Base-by-base conservation (phyloP, 1,140 invertebrate species). In the Daktulosphaira vitifoliae region DNA sequence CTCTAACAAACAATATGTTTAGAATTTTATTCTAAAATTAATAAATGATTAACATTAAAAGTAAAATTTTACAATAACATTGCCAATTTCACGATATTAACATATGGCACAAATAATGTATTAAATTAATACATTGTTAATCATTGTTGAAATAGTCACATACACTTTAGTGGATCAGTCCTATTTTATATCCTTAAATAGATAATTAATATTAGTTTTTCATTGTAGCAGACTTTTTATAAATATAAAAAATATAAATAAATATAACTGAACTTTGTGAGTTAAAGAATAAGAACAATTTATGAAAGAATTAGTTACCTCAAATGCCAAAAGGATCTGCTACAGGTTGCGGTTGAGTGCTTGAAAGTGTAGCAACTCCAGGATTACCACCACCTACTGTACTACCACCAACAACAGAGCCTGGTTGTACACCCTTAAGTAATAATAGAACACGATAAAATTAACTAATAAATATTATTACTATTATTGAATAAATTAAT, bases 341-440 rank as follows among this genome's bases (percentile, higher is more conserved):
- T 11, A 46, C 56, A 44, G 56, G 56, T 29, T 62, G 56, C 29
- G 56, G 56, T 2, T 62, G 56, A 62, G 56, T 46, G 44, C 42
- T 22, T 38, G 56, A 62, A 62, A 39, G 25, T 29, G 42, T 16
- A 48, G 56, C 23, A 13, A 62, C 44, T 62, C 56, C 56, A 23
- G 44, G 1, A 62, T 62, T 62, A 62, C 56, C 56, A 62, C 56
- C 56, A 59, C 54, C 54, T 59, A 59, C 54, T 59, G 54, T 23
- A 46, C 54, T 59, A 59, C 54, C 54, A 62, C 56, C 56, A 62
- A n/a, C n/a, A n/a, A 62, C 44, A 62, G 38, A 62, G 42, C 56
- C 46, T 38, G 56, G 56, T 46, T 62, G 56, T 62, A 62, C 56
- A 62, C 56, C 56, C 56, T 62, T 62, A 62, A 62, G 23, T 29